Evolutionary conservation across 2,888 invertebrate species (phyloP).

Genomic region (Hypomecis atomaria): DNA sequence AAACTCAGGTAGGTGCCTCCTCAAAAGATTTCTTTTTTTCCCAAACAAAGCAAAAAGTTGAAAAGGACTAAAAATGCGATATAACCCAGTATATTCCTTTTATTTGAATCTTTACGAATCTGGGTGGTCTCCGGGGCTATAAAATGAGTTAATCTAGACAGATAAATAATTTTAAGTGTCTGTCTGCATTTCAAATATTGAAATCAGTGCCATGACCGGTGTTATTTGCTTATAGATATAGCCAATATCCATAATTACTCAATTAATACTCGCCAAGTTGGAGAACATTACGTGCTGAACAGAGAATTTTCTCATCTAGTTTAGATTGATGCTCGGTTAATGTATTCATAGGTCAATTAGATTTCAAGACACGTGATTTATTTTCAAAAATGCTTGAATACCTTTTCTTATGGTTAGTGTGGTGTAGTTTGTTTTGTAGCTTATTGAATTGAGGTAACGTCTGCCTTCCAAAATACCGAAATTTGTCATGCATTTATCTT

Average conservation of each 20-base stretch:
- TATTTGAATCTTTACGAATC: constrained; percentile 45
- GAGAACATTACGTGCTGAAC: neutral
- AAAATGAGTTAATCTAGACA: constrained; percentile 28
- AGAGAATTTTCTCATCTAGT: neutral
- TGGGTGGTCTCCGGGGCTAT: constrained; percentile 54
- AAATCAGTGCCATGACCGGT: constrained; percentile 10
- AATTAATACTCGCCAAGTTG: neutral
- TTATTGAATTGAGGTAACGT: too few relatives aligned
- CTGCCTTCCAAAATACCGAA: too few relatives aligned
- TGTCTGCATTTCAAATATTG: constrained; percentile 16
- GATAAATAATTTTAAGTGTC: constrained; percentile 23
- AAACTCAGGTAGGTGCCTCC: constrained; percentile 25
- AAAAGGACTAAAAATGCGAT: constrained; percentile 49
- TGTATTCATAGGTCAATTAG: too few relatives aligned
- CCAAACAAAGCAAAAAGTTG: constrained; percentile 28
- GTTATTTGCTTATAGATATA: constrained; percentile 10
- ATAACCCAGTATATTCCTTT: constrained; percentile 47
- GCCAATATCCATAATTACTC: constrained; percentile 2
- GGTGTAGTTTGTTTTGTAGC: too few relatives aligned
- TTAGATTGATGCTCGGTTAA: neutral
- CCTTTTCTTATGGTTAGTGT: too few relatives aligned
- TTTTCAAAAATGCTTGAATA: too few relatives aligned
- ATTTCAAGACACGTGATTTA: too few relatives aligned
- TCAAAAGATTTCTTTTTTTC: constrained; percentile 24
- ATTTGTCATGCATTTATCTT: too few relatives aligned